Conservation (phyloP, 1,140 invertebrate genomes). For the Lerema accius region DNA sequence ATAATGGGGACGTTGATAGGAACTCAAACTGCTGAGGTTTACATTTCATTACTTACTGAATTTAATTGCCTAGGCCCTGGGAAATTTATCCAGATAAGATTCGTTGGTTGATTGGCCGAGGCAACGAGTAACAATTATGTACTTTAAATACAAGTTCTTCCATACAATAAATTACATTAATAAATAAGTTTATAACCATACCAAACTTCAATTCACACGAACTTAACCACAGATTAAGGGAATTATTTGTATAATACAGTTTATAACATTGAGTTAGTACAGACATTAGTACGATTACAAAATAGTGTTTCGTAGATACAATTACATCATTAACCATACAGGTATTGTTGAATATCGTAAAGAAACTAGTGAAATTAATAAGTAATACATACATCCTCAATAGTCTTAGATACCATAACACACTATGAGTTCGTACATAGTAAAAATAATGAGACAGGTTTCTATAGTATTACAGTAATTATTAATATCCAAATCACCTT, state of each 20-base stretch:
- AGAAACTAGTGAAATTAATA: not conserved
- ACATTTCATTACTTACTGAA: too few species aligned
- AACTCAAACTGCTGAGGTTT: slow-evolving; percentile 33
- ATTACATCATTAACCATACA: not conserved
- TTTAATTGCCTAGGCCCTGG: too few species aligned
- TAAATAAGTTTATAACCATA: slow-evolving; percentile 7
- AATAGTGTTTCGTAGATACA: not conserved
- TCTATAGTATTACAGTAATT: slow-evolving; percentile 7
- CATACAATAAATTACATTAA: slow-evolving; percentile 28
- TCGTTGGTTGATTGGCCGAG: not conserved
- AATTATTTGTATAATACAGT: slow-evolving; percentile 9
- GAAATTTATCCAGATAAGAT: too few species aligned
- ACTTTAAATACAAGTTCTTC: slow-evolving; percentile 7
- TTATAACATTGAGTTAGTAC: slow-evolving; percentile 10
- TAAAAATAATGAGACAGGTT: slow-evolving; percentile 7
- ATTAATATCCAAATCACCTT: slow-evolving; percentile 27
- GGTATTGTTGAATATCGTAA: not conserved
- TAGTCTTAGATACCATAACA: not conserved
- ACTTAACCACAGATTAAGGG: not conserved
- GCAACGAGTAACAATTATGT: slow-evolving; percentile 3
- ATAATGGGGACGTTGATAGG: slow-evolving; percentile 42
- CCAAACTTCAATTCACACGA: slow-evolving; percentile 10
- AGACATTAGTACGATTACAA: slow-evolving; percentile 10
- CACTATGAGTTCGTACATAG: slow-evolving; percentile 3
- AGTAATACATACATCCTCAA: not conserved